Evolutionary conservation across 2,797 vertebrate species (phyloP).

Genomic region (Enteromius radiatus): DNA sequence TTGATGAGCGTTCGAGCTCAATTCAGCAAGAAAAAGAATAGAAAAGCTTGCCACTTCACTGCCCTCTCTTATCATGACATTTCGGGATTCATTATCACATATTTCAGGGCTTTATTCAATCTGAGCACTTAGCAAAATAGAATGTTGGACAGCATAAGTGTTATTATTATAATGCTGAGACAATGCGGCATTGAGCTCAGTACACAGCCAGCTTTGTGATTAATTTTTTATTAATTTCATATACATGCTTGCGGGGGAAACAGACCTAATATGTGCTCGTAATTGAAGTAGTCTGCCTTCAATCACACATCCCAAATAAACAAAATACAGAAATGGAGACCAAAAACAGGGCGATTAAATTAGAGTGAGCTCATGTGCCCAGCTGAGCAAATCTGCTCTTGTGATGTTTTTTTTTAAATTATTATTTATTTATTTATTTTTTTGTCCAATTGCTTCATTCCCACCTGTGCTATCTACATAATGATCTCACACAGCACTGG

Average conservation of each 20-base stretch:
- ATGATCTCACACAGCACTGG: conserved; percentile 34
- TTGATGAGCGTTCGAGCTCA: conserved; percentile 2
- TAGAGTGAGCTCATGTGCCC: conserved; percentile 35
- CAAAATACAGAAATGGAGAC: conserved; percentile 32
- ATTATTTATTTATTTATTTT: background rate
- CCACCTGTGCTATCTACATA: conserved; percentile 48
- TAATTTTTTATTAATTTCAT: conserved; percentile 19
- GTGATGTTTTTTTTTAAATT: background rate
- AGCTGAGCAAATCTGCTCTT: conserved; percentile 46
- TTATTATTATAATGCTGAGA: conserved; percentile 17
- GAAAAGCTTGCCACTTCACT: conserved; percentile 1
- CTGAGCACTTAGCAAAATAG: conserved; percentile 9
- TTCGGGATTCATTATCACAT: conserved; percentile 4
- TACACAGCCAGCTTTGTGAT: background rate
- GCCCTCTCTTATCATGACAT: conserved; percentile 14
- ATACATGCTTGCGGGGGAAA: background rate
- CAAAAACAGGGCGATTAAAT: conserved; percentile 26
- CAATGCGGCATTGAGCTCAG: conserved; percentile 5
- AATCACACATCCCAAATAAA: conserved; percentile 26
- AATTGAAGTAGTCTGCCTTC: conserved; percentile 35
- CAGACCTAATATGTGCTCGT: conserved; percentile 14
- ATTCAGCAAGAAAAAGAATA: conserved; percentile 28
- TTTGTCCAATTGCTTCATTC: conserved; percentile 33
- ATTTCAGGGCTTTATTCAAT: conserved; percentile 22
- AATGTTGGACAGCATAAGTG: conserved; percentile 11